Evolutionary conservation across 2,888 invertebrate genomes (phyloP).

Genomic region (Laothoe populi): DNA sequence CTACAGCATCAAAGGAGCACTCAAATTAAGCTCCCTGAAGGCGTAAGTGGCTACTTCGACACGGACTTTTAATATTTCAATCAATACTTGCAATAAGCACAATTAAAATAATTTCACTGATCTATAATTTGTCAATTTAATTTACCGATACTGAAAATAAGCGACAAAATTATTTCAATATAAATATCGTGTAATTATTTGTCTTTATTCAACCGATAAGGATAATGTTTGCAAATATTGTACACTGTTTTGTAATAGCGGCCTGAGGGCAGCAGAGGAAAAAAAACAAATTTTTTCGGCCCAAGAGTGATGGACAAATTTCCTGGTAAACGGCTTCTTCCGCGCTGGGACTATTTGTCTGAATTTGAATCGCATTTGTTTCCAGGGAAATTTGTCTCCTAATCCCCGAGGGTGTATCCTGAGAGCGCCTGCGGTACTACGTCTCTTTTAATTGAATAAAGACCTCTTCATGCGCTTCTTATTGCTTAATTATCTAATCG

Average conservation of each 20-base stretch:
- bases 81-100: background rate
- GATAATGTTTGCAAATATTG: conserved; percentile 13
- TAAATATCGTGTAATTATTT: background rate
- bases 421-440: conserved; percentile 64
- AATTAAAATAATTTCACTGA: background rate
- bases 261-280: conserved; percentile 53
- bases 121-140: background rate
- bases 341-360: conserved; percentile 83
- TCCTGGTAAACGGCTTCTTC: conserved; percentile 80
- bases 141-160: background rate
- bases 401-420: conserved; percentile 72
- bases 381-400: conserved; percentile 80
- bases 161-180: background rate
- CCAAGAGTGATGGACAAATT: conserved; percentile 82
- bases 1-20: conserved; percentile 56
- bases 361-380: conserved; percentile 84
- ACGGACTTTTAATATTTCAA: conserved; percentile 18
- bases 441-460: conserved; percentile 78
- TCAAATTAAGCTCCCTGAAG: conserved; percentile 54
- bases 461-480: conserved; percentile 57
- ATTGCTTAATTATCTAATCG: conserved; percentile 55
- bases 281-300: conserved; percentile 73
- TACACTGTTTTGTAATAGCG: conserved; percentile 47
- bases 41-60: conserved; percentile 52
- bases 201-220: background rate